phyloP scores from a whole-genome alignment of 2,113 vertebrate species.

The Triplophysa dalaica region DNA sequence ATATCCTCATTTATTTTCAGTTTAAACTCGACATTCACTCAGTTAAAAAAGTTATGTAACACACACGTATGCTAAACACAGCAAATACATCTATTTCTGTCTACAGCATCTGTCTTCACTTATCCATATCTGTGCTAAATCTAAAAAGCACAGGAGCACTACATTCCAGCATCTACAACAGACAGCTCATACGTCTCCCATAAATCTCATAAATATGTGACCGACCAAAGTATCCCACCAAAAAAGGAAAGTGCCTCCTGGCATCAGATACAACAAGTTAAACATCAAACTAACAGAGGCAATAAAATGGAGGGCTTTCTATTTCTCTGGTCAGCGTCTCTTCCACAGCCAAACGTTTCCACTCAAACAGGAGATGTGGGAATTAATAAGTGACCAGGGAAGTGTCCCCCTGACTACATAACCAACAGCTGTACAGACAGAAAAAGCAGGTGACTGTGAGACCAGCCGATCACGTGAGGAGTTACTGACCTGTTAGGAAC shows the following conservation, averaged over 20 bases:
- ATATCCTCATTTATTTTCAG: neutral
- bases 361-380: neutral
- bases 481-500: neutral
- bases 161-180: neutral
- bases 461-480: slow-evolving; percentile 1
- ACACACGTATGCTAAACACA: neutral
- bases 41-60: neutral
- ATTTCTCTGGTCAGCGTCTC: no score
- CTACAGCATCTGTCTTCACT: neutral
- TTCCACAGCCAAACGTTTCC: neutral
- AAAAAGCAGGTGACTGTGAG: slow-evolving; percentile 28
- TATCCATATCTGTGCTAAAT: neutral
- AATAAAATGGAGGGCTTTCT: neutral
- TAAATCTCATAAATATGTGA: neutral
- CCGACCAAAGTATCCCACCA: neutral
- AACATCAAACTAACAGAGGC: neutral
- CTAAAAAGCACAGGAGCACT: slow-evolving; percentile 1
- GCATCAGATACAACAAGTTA: slow-evolving; percentile 12
- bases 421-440: slow-evolving; percentile 23
- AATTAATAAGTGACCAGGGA: slow-evolving; percentile 25
- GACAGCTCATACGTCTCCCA: neutral
- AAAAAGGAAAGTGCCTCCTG: neutral
- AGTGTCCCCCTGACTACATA: neutral
- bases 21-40: neutral
- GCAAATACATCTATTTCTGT: neutral